Evolutionary conservation across 1,140 invertebrate species (phyloP).

Genomic region (Macrosteles quadrilineatus): DNA sequence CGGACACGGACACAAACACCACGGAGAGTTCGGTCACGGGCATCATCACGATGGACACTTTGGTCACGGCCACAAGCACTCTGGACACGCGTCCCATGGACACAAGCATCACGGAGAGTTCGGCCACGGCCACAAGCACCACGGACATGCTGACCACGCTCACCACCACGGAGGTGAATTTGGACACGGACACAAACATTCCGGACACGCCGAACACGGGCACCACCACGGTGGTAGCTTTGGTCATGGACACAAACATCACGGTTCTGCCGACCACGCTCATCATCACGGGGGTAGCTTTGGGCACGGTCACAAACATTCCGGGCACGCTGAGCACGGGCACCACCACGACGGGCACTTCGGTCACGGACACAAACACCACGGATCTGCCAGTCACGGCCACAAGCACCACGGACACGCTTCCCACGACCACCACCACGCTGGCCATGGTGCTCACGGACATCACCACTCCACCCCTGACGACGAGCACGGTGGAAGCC

Average conservation of each 20-base stretch:
- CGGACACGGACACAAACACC: constrained; percentile 6
- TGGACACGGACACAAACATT: constrained; percentile 23
- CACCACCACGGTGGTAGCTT: constrained; percentile 24
- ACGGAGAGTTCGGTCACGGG: neutral
- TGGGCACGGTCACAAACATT: constrained; percentile 23
- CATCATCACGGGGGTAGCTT: constrained; percentile 20
- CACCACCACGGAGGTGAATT: constrained; percentile 27
- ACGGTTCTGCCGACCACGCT: neutral
- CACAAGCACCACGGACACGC: neutral
- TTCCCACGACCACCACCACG: neutral
- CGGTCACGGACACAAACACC: constrained; percentile 2
- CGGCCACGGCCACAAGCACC: constrained; percentile 24
- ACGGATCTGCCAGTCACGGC: neutral
- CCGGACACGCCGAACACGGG: neutral
- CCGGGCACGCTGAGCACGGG: neutral
- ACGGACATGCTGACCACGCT: constrained; percentile 9
- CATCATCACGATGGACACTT: constrained; percentile 23
- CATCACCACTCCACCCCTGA: neutral
- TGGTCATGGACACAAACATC: constrained; percentile 24
- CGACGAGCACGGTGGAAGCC: neutral
- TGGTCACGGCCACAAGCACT: constrained; percentile 21
- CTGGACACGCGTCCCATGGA: neutral
- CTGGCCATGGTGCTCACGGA: constrained; percentile 1
- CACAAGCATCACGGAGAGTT: constrained; percentile 18
- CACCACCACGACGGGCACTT: constrained; percentile 12